These are phyloP conservation scores for Mythimna vitellina DNA, from an alignment of 2,888 invertebrate species.

Conservation along the genomic window DNA sequence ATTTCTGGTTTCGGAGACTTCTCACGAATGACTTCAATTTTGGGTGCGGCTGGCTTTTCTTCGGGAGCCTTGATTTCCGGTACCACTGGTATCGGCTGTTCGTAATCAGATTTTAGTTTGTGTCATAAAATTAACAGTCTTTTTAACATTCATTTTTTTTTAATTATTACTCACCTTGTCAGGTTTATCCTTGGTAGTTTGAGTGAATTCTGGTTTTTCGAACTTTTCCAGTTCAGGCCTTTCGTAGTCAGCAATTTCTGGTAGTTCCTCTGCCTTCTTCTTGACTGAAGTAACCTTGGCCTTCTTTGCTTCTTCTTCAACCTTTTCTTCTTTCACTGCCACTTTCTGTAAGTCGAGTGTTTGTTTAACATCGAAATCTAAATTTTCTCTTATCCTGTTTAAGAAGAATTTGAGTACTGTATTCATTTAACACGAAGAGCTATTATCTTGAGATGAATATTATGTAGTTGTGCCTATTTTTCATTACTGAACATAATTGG, in stretches of 20 bases:
- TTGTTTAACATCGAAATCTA: conserved; percentile 38
- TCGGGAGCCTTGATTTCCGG: conserved; percentile 94
- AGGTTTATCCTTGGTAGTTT: conserved; percentile 87
- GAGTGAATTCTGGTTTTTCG: conserved; percentile 90
- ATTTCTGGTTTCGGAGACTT: conserved; percentile 92
- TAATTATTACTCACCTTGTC: conserved; percentile 69
- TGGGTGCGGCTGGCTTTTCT: conserved; percentile 92
- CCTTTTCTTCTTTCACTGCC: conserved; percentile 85
- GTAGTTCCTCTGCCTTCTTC: conserved; percentile 91
- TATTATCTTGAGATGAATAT: not conserved
- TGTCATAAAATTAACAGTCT: not conserved
- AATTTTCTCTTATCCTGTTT: not conserved
- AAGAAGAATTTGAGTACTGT: not conserved
- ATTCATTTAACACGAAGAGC: not conserved
- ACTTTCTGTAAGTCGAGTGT: conserved; percentile 83
- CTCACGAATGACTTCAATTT: conserved; percentile 96
- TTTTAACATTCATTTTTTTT: conserved; percentile 67
- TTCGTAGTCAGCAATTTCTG: conserved; percentile 94
- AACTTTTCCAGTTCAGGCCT: conserved; percentile 93
- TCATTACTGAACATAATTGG: not conserved
- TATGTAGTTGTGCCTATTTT: not conserved
- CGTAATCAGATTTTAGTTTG: conserved; percentile 25
- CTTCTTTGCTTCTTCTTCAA: conserved; percentile 87
- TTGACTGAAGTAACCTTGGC: conserved; percentile 86
- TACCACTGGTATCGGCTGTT: conserved; percentile 84